phyloP scores from a whole-genome alignment of 2,888 invertebrate genomes.

The Synanthedon vespiformis region DNA sequence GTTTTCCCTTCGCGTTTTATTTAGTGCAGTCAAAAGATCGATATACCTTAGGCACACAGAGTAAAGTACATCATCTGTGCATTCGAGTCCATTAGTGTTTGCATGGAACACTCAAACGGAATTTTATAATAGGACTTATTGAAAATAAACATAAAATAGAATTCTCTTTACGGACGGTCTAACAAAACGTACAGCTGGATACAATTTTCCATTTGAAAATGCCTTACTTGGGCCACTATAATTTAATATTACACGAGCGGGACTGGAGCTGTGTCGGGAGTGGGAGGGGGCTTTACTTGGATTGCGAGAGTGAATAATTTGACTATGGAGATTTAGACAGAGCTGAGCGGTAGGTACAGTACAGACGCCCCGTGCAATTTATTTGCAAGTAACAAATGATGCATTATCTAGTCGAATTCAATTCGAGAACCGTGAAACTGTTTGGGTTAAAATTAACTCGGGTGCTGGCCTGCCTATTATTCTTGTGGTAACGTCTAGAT shows the following conservation, averaged over 20 bases:
- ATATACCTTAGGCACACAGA: neutral
- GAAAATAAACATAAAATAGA: conserved; percentile 20
- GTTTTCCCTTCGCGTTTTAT: conserved; percentile 14
- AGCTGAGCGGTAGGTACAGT: conserved; percentile 9
- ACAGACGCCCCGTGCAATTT: conserved; percentile 43
- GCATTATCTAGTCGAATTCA: conserved; percentile 29
- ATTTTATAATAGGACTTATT: conserved; percentile 31
- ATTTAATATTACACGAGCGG: conserved; percentile 64
- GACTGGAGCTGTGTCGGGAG: conserved; percentile 29
- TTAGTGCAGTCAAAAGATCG: conserved; percentile 4
- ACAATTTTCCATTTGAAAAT: conserved; percentile 63
- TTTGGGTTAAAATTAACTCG: conserved; percentile 14
- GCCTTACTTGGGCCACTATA: conserved; percentile 58
- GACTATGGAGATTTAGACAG: conserved; percentile 49
- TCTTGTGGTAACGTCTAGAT: conserved; percentile 18
- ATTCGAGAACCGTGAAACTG: conserved; percentile 20
- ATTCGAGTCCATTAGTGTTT: conserved; percentile 12
- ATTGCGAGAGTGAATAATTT: conserved; percentile 66
- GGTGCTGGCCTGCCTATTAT: conserved; percentile 9
- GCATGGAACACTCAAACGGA: conserved; percentile 20
- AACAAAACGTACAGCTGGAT: conserved; percentile 34
- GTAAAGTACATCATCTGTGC: conserved; percentile 12
- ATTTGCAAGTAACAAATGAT: conserved; percentile 39
- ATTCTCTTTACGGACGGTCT: conserved; percentile 24
- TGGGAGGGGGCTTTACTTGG: conserved; percentile 49